Conservation (phyloP, 2,888 invertebrate genomes). For the Trachelus tabidus region DNA sequence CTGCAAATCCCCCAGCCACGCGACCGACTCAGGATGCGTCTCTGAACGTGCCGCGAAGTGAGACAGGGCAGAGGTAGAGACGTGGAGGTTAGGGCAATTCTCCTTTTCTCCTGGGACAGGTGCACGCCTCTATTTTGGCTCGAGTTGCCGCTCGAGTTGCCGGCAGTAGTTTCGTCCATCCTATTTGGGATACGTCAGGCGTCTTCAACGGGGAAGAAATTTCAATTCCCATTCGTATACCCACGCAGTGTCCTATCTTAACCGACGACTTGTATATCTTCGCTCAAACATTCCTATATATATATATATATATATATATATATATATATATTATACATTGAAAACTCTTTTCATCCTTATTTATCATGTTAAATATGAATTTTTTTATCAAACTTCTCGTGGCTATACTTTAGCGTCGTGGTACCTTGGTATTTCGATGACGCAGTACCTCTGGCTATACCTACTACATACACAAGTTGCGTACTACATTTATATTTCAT, state of each 20-base stretch:
- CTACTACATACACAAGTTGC: not conserved
- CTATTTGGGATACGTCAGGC: not conserved
- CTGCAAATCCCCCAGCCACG: not conserved
- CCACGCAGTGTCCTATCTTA: not conserved
- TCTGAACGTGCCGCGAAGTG: slow-evolving; percentile 6
- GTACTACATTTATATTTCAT: not conserved
- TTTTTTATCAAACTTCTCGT: not conserved
- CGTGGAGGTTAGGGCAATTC: not conserved
- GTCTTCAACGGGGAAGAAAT: not conserved
- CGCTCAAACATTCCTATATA: not conserved
- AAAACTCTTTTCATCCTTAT: not conserved
- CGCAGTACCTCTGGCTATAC: not conserved
- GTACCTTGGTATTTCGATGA: not conserved
- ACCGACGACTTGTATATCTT: not conserved
- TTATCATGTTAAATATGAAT: not conserved
- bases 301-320: not conserved
- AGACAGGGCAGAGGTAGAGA: slow-evolving; percentile 13
- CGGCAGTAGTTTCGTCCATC: not conserved
- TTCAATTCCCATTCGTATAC: not conserved
- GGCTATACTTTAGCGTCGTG: not conserved
- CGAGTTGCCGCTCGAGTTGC: slow-evolving; percentile 17
- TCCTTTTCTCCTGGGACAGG: slow-evolving; percentile 54
- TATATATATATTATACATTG: not conserved
- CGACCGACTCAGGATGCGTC: not conserved
- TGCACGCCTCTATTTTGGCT: slow-evolving; percentile 54